phyloP scores from a whole-genome alignment of 2,113 vertebrate genomes.

The Megatriorchis doriae region DNA sequence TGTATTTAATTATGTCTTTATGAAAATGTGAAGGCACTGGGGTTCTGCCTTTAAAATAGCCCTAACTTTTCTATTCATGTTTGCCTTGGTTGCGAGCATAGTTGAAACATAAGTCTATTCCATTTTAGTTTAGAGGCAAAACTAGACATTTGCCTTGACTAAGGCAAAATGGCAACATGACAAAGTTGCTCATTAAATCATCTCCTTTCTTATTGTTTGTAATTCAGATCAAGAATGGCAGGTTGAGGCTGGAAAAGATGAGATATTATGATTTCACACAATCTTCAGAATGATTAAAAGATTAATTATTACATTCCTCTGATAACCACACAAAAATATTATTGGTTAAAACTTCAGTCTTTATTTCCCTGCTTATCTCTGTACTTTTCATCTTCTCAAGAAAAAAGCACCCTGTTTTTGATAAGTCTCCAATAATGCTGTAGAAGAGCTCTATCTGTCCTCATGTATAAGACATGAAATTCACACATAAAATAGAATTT shows the following conservation, averaged over 20 bases:
- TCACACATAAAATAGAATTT: neutral
- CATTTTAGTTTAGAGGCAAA: conserved; percentile 44
- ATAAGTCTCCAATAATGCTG: conserved; percentile 33
- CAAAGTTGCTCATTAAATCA: conserved; percentile 56
- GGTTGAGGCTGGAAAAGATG: conserved; percentile 60
- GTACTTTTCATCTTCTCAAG: conserved; percentile 58
- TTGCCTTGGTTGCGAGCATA: neutral
- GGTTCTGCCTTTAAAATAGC: neutral
- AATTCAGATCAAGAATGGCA: conserved; percentile 65
- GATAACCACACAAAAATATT: conserved; percentile 64
- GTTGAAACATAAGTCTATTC: conserved; percentile 23
- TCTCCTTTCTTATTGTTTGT: conserved; percentile 54
- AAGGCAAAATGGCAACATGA: conserved; percentile 56
- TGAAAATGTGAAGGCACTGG: neutral
- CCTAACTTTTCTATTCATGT: neutral
- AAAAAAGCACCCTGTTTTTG: conserved; percentile 48
- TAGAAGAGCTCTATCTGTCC: neutral
- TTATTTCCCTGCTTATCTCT: conserved; percentile 60
- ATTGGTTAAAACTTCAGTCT: conserved; percentile 56
- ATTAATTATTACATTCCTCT: conserved; percentile 69
- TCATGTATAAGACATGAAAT: neutral
- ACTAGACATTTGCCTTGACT: conserved; percentile 41
- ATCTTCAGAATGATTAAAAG: conserved; percentile 52
- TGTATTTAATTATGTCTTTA: neutral
- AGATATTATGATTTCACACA: conserved; percentile 50